Evolutionary conservation across 2,113 vertebrate species (phyloP), one percentile per base, ranked within the genome.

Genomic region (Bambusicola thoracicus): DNA sequence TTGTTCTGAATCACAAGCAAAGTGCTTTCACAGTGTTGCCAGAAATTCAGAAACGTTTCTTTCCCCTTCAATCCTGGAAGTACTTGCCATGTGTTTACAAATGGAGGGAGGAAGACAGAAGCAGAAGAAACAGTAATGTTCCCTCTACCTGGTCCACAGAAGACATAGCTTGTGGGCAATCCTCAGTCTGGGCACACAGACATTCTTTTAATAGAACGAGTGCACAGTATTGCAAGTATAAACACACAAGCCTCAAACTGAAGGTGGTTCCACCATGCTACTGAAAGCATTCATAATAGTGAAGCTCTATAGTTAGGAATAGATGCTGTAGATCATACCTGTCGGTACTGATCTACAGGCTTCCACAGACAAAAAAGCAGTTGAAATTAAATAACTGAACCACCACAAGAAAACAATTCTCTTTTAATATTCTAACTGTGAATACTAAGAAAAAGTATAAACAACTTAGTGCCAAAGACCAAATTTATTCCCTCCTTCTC

Each of bases 11-110:
- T 67, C 21, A 58, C 93, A 91, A 67, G 27, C n/a, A 48, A 56
- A 81, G 9, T 0, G 0, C 16, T 38, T 87, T 85, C 25, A 22
- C 34, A 72, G 1, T 6, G 5, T 22, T 68, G 21, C 20, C 55
- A 78, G 32, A 89, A 79, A 49, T 75, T 72, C 9, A 14, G 13
- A 81, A 63, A 15, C 6, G 16, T 0, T 5, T 46, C 79, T 76
- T 59, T 29, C 14, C 21, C 14, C 14, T 62, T 61, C 46, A 58
- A n/a, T 34, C 14, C 66, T 51, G 34, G 30, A 74, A 44, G 12
- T 36, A 77, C 1, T 2, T 32, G 24, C 27, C 51, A 70, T 1
- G 11, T 40, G 32, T 62, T 55, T n/a, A 48, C 20, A 62, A 13
- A 22, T 41, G 53, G 32, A 69, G 8, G 14, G 3, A 74, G 4